Conservation (phyloP, 2,797 vertebrate genomes). For the Benthosema pterotum region DNA sequence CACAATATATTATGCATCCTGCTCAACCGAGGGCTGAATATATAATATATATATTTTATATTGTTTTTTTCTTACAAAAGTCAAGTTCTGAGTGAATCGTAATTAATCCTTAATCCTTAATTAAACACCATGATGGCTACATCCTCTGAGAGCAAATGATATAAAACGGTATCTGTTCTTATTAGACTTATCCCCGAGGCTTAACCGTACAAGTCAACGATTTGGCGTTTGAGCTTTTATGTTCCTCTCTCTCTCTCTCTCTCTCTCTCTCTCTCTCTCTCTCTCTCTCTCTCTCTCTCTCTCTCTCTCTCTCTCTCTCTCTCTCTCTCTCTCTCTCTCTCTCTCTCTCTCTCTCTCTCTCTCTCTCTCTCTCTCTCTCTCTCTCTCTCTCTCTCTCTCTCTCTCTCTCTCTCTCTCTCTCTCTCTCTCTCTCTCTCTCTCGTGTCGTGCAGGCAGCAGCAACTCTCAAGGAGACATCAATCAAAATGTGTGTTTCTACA, state of each 20-base stretch:
- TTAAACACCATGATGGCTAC: slow-evolving; percentile 7
- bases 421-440: neutral
- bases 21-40: no score
- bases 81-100: neutral
- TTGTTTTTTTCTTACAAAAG: no score
- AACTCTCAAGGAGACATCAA: no score
- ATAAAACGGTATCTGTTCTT: neutral
- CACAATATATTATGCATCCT: no score
- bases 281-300: slow-evolving; percentile 2
- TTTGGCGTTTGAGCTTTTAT: slow-evolving; percentile 18
- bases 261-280: slow-evolving; percentile 1
- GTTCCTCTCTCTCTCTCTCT: neutral
- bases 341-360: slow-evolving; percentile 2
- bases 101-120: slow-evolving; percentile 20
- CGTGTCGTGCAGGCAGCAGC: slow-evolving; percentile 1
- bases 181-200: neutral
- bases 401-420: slow-evolving; percentile 2
- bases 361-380: slow-evolving; percentile 1
- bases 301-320: slow-evolving; percentile 1
- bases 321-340: slow-evolving; percentile 1
- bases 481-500: no score
- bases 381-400: slow-evolving; percentile 1
- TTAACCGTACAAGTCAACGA: slow-evolving; percentile 4
- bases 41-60: no score
- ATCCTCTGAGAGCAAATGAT: slow-evolving; percentile 2